phyloP scores from a whole-genome alignment of 2,113 vertebrate species.

The Bubo scandiacus region DNA sequence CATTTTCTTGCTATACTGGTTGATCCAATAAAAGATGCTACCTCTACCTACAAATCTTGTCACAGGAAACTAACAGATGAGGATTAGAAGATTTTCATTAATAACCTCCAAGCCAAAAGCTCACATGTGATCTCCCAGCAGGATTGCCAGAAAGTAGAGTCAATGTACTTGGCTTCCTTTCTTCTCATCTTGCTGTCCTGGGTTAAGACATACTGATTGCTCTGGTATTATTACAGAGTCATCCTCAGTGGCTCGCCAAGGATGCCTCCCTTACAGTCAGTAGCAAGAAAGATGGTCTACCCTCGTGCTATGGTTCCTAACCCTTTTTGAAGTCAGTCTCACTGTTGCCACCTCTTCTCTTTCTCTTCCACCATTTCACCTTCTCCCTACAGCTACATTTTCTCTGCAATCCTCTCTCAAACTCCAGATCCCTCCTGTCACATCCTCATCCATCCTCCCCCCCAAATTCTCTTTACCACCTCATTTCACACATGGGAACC shows the following conservation, averaged over 20 bases:
- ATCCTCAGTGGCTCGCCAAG: not conserved
- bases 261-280: not conserved
- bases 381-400: not conserved
- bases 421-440: not conserved
- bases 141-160: not conserved
- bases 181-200: not conserved
- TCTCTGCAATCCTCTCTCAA: not conserved
- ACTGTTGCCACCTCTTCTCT: not conserved
- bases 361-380: not conserved
- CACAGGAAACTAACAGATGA: not conserved
- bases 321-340: not conserved
- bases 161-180: not conserved
- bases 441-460: not conserved
- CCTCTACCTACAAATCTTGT: not conserved
- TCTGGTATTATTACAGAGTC: not conserved
- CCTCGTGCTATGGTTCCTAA: not conserved
- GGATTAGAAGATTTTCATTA: not conserved
- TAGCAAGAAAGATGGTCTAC: not conserved
- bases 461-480: not conserved
- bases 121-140: not conserved
- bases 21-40: not conserved
- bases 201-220: not conserved
- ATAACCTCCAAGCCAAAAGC: not conserved
- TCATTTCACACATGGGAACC: not conserved
- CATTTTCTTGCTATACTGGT: not conserved